phyloP scores from a whole-genome alignment of 2,888 invertebrate genomes.

The Papilio demoleus region DNA sequence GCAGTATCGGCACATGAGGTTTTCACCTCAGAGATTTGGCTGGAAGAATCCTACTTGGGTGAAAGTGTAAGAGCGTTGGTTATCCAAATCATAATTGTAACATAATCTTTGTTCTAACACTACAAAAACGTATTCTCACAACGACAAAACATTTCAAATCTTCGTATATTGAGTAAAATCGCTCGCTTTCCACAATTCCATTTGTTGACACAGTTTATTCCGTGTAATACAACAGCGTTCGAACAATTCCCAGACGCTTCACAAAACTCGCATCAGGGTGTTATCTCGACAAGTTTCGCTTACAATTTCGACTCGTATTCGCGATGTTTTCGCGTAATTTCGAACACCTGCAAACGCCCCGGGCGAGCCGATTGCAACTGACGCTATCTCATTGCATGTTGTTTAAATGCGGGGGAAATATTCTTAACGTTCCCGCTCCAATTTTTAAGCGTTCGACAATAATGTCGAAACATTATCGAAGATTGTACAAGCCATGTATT shows the following conservation, averaged over 20 bases:
- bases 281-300: slow-evolving; percentile 38
- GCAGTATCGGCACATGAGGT: no score
- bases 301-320: slow-evolving; percentile 32
- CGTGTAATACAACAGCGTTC: slow-evolving; percentile 28
- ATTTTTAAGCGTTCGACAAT: slow-evolving; percentile 31
- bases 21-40: no score
- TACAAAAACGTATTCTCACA: slow-evolving; percentile 1
- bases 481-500: slow-evolving; percentile 1
- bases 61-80: no score
- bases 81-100: background rate
- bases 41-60: no score
- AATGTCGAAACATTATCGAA: slow-evolving; percentile 16
- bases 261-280: slow-evolving; percentile 35
- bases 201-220: slow-evolving; percentile 30
- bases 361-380: slow-evolving; percentile 62
- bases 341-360: slow-evolving; percentile 32
- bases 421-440: slow-evolving; percentile 52
- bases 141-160: slow-evolving; percentile 14
- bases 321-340: slow-evolving; percentile 39
- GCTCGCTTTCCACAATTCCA: slow-evolving; percentile 18
- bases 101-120: background rate
- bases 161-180: slow-evolving; percentile 21
- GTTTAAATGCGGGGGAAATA: slow-evolving; percentile 65
- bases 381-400: slow-evolving; percentile 65
- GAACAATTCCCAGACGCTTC: slow-evolving; percentile 37